These are phyloP conservation scores for Pseudois nayaur DNA, from an alignment of 2,113 vertebrate species.

Conservation along the genomic window DNA sequence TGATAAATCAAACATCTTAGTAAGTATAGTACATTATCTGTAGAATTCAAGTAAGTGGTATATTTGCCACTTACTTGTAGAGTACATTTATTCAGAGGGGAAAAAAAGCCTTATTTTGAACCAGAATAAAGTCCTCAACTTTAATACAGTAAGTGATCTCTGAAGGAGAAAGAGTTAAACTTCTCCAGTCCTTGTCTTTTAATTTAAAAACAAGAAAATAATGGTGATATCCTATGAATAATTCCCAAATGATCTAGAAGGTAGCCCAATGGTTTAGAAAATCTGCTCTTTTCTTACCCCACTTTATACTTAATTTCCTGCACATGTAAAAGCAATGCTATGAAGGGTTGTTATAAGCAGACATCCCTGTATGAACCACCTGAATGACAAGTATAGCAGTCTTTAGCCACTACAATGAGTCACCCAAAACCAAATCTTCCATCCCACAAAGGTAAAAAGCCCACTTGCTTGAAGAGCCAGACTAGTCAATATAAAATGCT, in stretches of 20 bases:
- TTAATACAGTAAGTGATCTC: not conserved
- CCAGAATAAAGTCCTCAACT: not conserved
- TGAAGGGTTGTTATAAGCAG: not conserved
- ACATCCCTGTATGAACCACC: not conserved
- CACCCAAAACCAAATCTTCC: not conserved
- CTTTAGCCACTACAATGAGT: not conserved
- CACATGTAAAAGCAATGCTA: not conserved
- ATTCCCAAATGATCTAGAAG: slow-evolving; percentile 17
- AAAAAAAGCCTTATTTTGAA: not conserved
- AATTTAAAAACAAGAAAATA: slow-evolving; percentile 29
- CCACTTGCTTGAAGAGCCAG: not conserved
- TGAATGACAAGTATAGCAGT: not conserved
- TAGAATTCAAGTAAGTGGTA: slow-evolving; percentile 1
- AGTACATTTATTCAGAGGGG: not conserved
- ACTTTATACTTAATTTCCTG: not conserved
- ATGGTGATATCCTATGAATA: not conserved
- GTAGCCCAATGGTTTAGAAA: slow-evolving; percentile 11
- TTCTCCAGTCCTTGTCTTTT: not conserved
- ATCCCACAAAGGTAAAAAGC: not conserved
- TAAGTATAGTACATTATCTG: not conserved
- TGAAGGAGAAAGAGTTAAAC: not conserved
- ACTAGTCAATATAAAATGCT: not conserved
- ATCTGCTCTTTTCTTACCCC: not conserved
- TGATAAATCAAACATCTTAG: not conserved
- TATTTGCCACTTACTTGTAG: not conserved